Base-by-base conservation (phyloP, 2,113 vertebrate genomes). In the Camelus bactrianus region DNA sequence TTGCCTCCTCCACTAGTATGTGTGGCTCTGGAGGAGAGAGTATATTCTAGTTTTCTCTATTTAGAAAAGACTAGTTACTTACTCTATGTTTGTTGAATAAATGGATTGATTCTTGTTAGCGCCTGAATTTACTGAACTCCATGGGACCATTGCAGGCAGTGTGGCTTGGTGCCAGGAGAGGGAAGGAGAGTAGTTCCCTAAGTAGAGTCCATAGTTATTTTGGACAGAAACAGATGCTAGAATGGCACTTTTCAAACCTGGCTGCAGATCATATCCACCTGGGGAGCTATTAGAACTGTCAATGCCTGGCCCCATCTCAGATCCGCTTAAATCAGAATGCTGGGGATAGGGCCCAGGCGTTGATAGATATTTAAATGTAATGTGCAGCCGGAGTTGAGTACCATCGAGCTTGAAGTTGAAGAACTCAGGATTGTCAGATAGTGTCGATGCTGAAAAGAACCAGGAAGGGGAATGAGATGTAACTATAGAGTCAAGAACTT, bases 241-340 rank as follows among this genome's bases (percentile, higher is more conserved):
- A 81, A 89, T 82, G 17, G 6, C 81, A 79, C 10, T 65, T 93
- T 95, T 97, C 32, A 89, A 83, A 80, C 6, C n/a, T 89, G 38
- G 24, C 32, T 69, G 26, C 50, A 84, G 64, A 94, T 88, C 67
- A 83, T 6, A 48, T 26, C 92, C 42, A 88, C 42, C 30, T 62
- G 22, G 62, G 54, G 14, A 83, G 15, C 19, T 83, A 46, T 83
- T 62, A 94, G 91, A 95, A 22, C 13, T 86, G 24, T 48, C 24
- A 77, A 35, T 79, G 32, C 4, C 42, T 91, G 19, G 14, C 11
- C 48, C 32, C 35, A 81, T 64, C 4, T 93, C n/a, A 56, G 13
- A 62, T 5, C n/a, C 28, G 58, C 46, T 85, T 93, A 85, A 94
- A 64, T 52, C 22, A 48, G 19, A 52, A 15, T 69, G 56, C 20